These are phyloP conservation scores for Tribolium freemani DNA, from an alignment of 2,888 invertebrate species.

Conservation along the genomic window DNA sequence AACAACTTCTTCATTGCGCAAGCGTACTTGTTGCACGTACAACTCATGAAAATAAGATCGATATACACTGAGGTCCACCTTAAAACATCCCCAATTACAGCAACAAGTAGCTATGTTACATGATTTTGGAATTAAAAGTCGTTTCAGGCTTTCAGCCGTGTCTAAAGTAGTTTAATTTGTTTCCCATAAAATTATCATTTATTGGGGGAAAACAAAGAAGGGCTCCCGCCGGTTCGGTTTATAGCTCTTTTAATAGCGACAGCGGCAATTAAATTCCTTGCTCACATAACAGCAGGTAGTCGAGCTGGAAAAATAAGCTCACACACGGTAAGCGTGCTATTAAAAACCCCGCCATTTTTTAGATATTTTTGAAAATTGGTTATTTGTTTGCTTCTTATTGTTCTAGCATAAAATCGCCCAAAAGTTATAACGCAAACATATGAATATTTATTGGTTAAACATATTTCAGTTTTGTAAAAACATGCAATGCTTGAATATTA, in stretches of 20 bases:
- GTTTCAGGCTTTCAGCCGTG: background rate
- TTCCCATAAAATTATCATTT: background rate
- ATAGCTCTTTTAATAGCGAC: background rate
- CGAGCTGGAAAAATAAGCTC: background rate
- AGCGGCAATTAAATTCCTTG: background rate
- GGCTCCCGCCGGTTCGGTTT: background rate
- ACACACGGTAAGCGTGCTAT: background rate
- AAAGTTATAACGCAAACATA: background rate
- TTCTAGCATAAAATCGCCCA: background rate
- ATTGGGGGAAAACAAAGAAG: background rate
- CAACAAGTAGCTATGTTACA: conserved; percentile 52
- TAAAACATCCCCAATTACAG: conserved; percentile 51
- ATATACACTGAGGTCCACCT: conserved; percentile 55
- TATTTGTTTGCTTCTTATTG: background rate
- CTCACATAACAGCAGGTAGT: background rate
- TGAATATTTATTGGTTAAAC: background rate
- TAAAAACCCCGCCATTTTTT: background rate
- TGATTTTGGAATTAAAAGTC: background rate
- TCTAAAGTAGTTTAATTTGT: background rate
- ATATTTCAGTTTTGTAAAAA: no score
- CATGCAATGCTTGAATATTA: background rate
- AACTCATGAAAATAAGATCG: conserved; percentile 56
- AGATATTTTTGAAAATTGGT: background rate
- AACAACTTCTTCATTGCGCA: conserved; percentile 53
- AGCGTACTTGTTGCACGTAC: conserved; percentile 59